Percentiles rank a stretch among this genome's conserved stretches.
These are phyloP conservation scores for Pseudolycoriella hygida DNA, from an alignment of 2,888 invertebrate species.

Conservation along the genomic window DNA sequence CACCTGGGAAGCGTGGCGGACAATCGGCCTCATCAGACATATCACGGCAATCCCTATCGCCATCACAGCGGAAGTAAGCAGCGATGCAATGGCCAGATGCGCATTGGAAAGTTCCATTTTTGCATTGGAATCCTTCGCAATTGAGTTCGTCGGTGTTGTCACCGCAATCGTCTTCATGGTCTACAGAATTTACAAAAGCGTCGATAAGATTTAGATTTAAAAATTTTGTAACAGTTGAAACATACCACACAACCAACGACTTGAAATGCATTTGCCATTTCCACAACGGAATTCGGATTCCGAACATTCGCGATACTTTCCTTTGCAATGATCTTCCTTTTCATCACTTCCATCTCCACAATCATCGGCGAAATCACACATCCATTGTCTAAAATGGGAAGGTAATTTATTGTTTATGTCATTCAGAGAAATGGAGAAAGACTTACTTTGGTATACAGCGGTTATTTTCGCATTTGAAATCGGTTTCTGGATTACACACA, in stretches of 20 bases:
- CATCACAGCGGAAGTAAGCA: slow-evolving; percentile 73
- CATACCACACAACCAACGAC: slow-evolving; percentile 69
- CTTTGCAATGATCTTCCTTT: slow-evolving; percentile 59
- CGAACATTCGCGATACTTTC: slow-evolving; percentile 74
- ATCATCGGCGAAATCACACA: slow-evolving; percentile 92
- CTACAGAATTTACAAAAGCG: too few species aligned
- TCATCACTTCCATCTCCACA: slow-evolving; percentile 93
- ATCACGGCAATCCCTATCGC: slow-evolving; percentile 75
- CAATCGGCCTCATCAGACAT: slow-evolving; percentile 82
- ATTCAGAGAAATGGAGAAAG: slow-evolving; percentile 14
- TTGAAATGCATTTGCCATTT: slow-evolving; percentile 82
- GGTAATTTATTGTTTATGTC: not conserved
- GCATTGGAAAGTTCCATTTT: slow-evolving; percentile 83
- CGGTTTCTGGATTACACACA: slow-evolving; percentile 67
- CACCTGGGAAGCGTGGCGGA: slow-evolving; percentile 72
- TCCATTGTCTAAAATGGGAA: slow-evolving; percentile 46
- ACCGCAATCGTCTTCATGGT: slow-evolving; percentile 92
- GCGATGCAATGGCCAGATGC: slow-evolving; percentile 86
- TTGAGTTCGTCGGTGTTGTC: slow-evolving; percentile 81
- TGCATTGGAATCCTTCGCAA: slow-evolving; percentile 70
- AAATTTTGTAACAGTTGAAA: too few species aligned
- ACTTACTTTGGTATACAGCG: slow-evolving; percentile 61
- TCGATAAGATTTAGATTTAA: too few species aligned
- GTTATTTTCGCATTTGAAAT: slow-evolving; percentile 85
- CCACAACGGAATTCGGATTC: slow-evolving; percentile 81